Base-by-base conservation (phyloP, 2,888 invertebrate genomes). In the Endomychus coccineus region DNA sequence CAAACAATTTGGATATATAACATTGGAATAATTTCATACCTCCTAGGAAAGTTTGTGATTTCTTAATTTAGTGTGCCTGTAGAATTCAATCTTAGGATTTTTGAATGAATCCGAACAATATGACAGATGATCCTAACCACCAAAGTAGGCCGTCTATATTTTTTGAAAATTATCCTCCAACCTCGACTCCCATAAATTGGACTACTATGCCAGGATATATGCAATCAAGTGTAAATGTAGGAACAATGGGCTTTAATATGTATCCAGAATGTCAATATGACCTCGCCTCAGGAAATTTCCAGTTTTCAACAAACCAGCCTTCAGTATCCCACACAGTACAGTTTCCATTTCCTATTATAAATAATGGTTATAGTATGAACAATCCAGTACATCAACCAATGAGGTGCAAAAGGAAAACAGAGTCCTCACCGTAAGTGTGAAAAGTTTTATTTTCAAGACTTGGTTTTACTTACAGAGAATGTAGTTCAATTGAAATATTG, bases 81-180 rank as follows among this genome's bases (percentile, higher is more conserved):
- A n/a, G n/a, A n/a, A n/a, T n/a, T n/a, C n/a, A n/a, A n/a, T n/a
- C n/a, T n/a, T n/a, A n/a, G n/a, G 7, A 16, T 12, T 5, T 15
- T 16, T 16, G 4, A 17, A 55, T 55, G 54, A 47, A 53, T 49
- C 44, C 36, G 34, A 46, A 45, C 35, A 54, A 52, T 40, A 57
- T 60, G 57, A 56, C 59, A 28, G 55, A 55, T 34, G 58, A 61
- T 41, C 54, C 60, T 46, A 61, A 62, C 51, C 58, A 61, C 49
- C 48, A 54, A 50, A 54, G 46, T 40, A 55, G 54, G 27, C 50
- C 59, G 11, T 54, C 57, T 31, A 48, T 62, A 16, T 62, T 62
- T 24, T 54, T 58, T 42, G 59, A 58, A 31, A 38, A 49, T 23
- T 54, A 55, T 45, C 61, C 55, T 22, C 37, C 44, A n/a, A 42